Evolutionary conservation across 2,797 vertebrate species (phyloP).

Genomic region (Semotilus atromaculatus): DNA sequence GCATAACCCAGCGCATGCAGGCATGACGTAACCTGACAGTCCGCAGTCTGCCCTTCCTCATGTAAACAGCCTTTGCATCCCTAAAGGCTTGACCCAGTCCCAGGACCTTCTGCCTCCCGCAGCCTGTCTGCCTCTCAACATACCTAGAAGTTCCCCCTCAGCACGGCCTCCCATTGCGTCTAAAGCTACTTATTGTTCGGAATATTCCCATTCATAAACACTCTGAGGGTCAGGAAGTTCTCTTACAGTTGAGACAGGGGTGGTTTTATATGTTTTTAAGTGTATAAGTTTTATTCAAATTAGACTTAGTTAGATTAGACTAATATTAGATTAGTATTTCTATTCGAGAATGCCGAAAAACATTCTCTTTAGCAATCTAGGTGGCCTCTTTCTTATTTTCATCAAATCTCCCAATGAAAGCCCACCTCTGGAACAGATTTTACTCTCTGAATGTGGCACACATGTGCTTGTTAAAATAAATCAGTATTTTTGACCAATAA

Average conservation of each 20-base stretch:
- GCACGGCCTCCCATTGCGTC: background rate
- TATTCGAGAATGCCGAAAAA: conserved; percentile 14
- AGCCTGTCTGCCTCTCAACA: conserved; percentile 27
- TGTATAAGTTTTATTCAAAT: conserved; percentile 10
- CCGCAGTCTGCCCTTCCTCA: conserved; percentile 50
- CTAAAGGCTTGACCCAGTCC: conserved; percentile 37
- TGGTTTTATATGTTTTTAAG: conserved; percentile 2
- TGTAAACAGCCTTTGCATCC: conserved; percentile 53
- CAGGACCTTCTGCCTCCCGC: conserved; percentile 22
- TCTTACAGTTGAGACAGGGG: background rate
- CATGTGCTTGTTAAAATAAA: background rate
- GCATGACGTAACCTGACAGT: conserved; percentile 55
- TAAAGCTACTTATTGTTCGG: conserved; percentile 34
- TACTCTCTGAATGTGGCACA: background rate
- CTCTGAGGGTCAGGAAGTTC: background rate
- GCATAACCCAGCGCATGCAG: conserved; percentile 34
- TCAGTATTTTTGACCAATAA: background rate
- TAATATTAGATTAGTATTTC: background rate
- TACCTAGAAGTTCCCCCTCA: conserved; percentile 13
- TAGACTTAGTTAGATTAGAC: too few relatives aligned
- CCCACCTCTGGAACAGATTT: conserved; percentile 44
- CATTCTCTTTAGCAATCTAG: background rate
- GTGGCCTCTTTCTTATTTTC: conserved; percentile 14
- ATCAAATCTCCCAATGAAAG: background rate
- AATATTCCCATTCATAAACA: conserved; percentile 55